Conservation (phyloP, 2,888 invertebrate species). For the Oligia fasciuncula region DNA sequence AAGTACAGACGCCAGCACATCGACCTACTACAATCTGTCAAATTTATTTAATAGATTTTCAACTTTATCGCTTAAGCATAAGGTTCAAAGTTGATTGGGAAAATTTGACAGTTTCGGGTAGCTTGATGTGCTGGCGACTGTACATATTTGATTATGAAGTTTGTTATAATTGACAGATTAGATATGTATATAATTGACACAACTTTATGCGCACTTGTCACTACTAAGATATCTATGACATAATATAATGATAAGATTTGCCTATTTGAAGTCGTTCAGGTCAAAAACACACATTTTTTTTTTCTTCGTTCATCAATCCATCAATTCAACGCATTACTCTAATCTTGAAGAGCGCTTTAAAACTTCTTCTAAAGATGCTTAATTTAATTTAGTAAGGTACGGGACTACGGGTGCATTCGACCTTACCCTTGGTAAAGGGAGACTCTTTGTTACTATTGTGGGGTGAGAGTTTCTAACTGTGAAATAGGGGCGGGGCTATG, state of each 20-base stretch:
- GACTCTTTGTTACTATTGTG: conserved; percentile 35
- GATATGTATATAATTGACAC: not conserved
- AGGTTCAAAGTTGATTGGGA: too few relatives aligned
- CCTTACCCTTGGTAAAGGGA: conserved; percentile 53
- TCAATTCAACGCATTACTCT: conserved; percentile 5
- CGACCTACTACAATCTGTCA: too few relatives aligned
- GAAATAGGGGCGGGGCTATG: conserved; percentile 38
- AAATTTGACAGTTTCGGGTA: too few relatives aligned
- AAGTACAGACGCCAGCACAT: too few relatives aligned
- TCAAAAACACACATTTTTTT: conserved; percentile 11
- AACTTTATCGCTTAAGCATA: too few relatives aligned
- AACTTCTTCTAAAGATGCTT: conserved; percentile 28
- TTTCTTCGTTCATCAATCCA: conserved; percentile 20
- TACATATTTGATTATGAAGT: not conserved
- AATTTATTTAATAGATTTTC: too few relatives aligned
- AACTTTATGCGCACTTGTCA: not conserved
- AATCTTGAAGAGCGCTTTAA: conserved; percentile 29
- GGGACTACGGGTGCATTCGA: conserved; percentile 33
- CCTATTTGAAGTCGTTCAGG: not conserved
- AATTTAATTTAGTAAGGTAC: conserved; percentile 34
- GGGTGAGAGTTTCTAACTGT: conserved; percentile 54
- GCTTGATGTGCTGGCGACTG: too few relatives aligned
- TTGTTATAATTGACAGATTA: not conserved
- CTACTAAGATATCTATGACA: not conserved
- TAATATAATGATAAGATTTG: not conserved